Evolutionary conservation across 2,888 invertebrate species (phyloP), one percentile per base, ranked within the genome.

Genomic region (Lycaena phlaeas): DNA sequence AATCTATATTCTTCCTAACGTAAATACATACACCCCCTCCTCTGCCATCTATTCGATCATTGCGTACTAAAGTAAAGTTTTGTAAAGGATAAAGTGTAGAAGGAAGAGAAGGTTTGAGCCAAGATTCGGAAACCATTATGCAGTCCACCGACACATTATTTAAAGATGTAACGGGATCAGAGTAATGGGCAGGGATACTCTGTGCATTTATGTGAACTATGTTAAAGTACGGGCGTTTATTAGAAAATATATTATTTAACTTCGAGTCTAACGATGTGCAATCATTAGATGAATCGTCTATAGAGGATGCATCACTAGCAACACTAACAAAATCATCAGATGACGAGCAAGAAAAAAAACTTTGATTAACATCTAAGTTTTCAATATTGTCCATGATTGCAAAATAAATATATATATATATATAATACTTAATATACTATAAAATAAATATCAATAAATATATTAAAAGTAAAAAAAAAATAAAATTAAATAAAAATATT

Each of bases 21-120:
- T 41, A 46, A 2, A 46, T 41, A 12, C 41, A 38, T 14, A 41
- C 41, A 28, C 41, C 46, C 17, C 41, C 46, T 1, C 45, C 43
- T 7, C 30, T 22, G 4, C 41, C 10, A 2, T 10, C 2, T 12
- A 11, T 27, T 4, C 45, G 29, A 36, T 44, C 44, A 29, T 44
- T 45, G 1, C 41, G 34, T 7, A 41, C 29, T 4, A 39, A n/a
- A 1, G 36, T 28, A n/a, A 41, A 41, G 12, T 28, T 29, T 11
- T 27, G 37, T 7, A 41, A 7, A 26, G 37, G 9, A 17, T 31
- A 38, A 11, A 17, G 27, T n/a, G 26, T 11, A 4, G 41, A 41
- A 6, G 38, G 30, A 26, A 36, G 26, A 4, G 36, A 36, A 14
- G 26, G 36, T 26, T 36, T 36, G 3, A 36, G 36, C 36, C 36